Evolutionary conservation across 2,888 invertebrate genomes (phyloP).

Genomic region (Agriotes lineatus): DNA sequence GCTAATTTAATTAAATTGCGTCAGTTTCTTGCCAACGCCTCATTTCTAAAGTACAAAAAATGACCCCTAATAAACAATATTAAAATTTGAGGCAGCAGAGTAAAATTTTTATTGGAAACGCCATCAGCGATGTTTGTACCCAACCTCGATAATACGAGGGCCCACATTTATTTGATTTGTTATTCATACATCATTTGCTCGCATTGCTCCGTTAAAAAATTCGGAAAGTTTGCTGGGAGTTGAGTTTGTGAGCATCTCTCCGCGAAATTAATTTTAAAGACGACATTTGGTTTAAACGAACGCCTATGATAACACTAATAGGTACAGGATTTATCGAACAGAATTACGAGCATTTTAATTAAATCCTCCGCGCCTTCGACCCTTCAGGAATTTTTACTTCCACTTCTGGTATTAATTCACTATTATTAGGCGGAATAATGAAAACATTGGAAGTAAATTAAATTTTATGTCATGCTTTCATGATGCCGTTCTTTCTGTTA

Average conservation of each 20-base stretch:
- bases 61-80: too few species aligned
- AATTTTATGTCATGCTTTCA: slow-evolving; percentile 6
- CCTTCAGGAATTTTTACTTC: not conserved
- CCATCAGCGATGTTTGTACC: slow-evolving; percentile 6
- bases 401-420: not conserved
- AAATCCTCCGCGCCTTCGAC: not conserved
- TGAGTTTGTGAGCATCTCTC: not conserved
- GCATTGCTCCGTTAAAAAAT: slow-evolving; percentile 16
- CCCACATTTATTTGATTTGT: slow-evolving; percentile 20
- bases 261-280: slow-evolving; percentile 9
- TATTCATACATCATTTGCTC: slow-evolving; percentile 23
- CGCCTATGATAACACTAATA: too few species aligned
- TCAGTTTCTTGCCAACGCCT: too few species aligned
- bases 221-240: slow-evolving; percentile 8
- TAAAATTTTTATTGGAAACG: slow-evolving; percentile 8
- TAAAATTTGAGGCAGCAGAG: too few species aligned
- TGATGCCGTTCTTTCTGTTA: not conserved
- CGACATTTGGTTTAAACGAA: not conserved
- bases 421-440: slow-evolving; percentile 3
- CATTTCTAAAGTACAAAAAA: too few species aligned
- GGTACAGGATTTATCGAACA: not conserved
- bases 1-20: too few species aligned
- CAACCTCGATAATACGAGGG: slow-evolving; percentile 11
- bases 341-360: not conserved
- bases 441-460: not conserved